Evolutionary conservation across 1,140 invertebrate genomes (phyloP).

Genomic region (Heliconius nattereri): DNA sequence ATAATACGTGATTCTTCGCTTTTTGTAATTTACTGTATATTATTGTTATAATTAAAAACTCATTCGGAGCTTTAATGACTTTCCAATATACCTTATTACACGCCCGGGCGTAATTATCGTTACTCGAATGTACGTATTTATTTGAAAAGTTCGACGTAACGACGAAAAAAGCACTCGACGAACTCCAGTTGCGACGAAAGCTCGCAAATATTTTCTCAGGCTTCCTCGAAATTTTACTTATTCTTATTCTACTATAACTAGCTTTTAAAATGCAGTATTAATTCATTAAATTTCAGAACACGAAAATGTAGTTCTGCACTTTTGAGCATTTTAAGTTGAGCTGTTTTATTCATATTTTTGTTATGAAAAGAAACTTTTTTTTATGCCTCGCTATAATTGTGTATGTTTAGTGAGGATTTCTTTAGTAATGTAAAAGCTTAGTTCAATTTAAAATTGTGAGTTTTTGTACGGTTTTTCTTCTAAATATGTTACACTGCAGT

Average conservation of each 20-base stretch:
- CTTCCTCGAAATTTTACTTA: background rate
- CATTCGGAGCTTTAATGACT: background rate
- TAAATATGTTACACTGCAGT: background rate
- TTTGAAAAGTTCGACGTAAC: background rate
- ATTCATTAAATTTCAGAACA: background rate
- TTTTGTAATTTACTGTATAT: background rate
- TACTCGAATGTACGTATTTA: slow-evolving; percentile 1
- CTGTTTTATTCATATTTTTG: slow-evolving; percentile 5
- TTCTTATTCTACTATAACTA: background rate
- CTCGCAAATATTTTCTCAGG: background rate
- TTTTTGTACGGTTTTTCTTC: background rate
- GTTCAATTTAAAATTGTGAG: background rate
- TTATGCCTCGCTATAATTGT: background rate
- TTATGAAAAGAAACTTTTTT: background rate
- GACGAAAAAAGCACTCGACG: background rate
- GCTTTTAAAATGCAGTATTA: slow-evolving; percentile 10
- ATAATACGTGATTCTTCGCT: background rate
- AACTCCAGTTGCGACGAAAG: background rate
- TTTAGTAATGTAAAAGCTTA: background rate
- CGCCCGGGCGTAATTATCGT: background rate
- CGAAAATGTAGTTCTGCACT: background rate
- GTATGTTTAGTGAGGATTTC: background rate
- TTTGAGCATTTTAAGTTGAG: background rate
- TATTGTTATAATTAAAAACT: slow-evolving; percentile 12
- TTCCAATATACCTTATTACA: slow-evolving; percentile 9